Base-by-base conservation (phyloP, 2,888 invertebrate genomes). In the Perithous albicinctus region DNA sequence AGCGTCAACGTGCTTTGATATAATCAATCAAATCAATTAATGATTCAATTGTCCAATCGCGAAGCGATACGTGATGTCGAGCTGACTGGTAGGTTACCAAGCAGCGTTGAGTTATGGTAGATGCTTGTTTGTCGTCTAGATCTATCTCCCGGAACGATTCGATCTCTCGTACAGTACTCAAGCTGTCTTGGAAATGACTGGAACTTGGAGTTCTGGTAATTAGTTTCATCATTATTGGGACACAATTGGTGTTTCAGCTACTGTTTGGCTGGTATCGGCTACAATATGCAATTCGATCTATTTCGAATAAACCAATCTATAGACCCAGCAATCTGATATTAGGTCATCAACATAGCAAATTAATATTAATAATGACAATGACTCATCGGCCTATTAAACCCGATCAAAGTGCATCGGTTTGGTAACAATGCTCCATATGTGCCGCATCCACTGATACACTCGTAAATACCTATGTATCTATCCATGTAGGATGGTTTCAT, bases 1-100 rank as follows among this genome's bases (percentile, higher is more conserved):
- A 90, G 86, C 89, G 90, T 91, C 91, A 90, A 89, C 91, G 89
- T 90, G 84, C 86, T 81, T 84, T 87, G 90, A 91, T 90, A 89
- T 90, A 85, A 92, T 92, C 91, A 89, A 90, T 92, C 91, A 89
- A 90, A 90, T 91, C 91, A 88, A 91, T 92, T 90, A 88, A 91
- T 91, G 87, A 90, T 90, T 90, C 89, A 88, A 91, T 91, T 88
- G 89, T 86, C 80, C 85, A 85, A 88, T 90, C 87, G 81, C 79
- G 66, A 43, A 70, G 81, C 84, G 85, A 85, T 81, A 84, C 85
- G 83, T 82, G 81, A 80, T 82, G 78, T 77, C 79, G 77, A 38
- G 43, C 46, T 46, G 48, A 26, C 64, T 32, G 67, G 46, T 48
- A 38, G 35, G 67, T 8, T 32, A 35, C 56, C 66, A 48, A n/a